These are phyloP conservation scores for Willowsia nigromaculata DNA, from an alignment of 2,888 invertebrate genomes.

Conservation along the genomic window DNA sequence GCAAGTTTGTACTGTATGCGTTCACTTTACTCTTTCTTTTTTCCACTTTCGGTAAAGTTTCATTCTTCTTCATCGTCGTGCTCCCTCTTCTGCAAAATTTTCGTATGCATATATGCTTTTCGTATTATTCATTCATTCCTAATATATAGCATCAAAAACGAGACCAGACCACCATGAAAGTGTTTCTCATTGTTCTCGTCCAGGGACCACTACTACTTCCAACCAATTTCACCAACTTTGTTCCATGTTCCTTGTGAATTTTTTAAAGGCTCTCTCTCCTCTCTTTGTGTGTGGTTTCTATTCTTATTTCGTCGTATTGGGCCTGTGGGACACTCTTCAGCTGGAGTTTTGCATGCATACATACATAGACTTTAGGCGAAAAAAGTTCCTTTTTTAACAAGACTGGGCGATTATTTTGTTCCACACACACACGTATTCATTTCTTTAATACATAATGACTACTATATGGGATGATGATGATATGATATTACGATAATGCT, in stretches of 20 bases:
- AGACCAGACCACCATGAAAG: constrained; percentile 65
- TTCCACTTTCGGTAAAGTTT: constrained; percentile 8
- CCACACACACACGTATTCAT: constrained; percentile 39
- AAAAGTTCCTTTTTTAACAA: constrained; percentile 29
- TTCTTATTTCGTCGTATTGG: constrained; percentile 26
- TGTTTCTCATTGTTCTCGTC: constrained; percentile 50
- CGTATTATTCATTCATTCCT: not conserved
- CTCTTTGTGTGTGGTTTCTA: constrained; percentile 56
- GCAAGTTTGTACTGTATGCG: not conserved
- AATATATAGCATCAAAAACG: too few species aligned
- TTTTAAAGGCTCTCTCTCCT: constrained; percentile 48
- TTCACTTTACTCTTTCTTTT: not conserved
- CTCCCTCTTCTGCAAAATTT: constrained; percentile 12
- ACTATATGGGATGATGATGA: constrained; percentile 55
- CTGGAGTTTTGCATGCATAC: constrained; percentile 39
- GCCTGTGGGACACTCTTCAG: constrained; percentile 58
- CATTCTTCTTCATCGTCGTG: not conserved
- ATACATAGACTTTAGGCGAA: not conserved
- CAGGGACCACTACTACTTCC: constrained; percentile 32
- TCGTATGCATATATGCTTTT: not conserved
- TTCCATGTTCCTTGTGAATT: constrained; percentile 47
- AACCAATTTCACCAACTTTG: not conserved
- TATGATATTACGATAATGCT: constrained; percentile 49
- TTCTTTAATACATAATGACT: constrained; percentile 56
- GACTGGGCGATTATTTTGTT: constrained; percentile 38